Evolutionary conservation across 2,888 invertebrate species (phyloP), one percentile per base, ranked within the genome.

Genomic region (Phortica okadai): DNA sequence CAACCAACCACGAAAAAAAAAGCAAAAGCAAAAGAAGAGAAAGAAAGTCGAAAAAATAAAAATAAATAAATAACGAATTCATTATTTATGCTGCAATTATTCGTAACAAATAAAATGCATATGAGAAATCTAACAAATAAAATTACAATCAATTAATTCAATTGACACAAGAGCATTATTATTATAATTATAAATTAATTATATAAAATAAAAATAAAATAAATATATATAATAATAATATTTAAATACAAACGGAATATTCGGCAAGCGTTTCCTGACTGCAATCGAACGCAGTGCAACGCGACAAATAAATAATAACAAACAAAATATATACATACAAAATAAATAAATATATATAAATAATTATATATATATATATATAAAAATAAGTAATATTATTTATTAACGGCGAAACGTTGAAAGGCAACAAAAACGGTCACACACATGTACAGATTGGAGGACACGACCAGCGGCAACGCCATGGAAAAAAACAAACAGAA

Each of bases 401-500:
- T 45, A 45, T 45, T 45, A 45, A 45, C 45, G n/a, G 45, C 11
- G 21, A 80, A 79, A 76, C 2, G 14, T 4, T 8, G 16, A 81
- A 82, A 76, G 78, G 69, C n/a, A 75, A 74, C 50, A 78, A 72
- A 75, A 78, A 45, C 54, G 21, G 21, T 56, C 84, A 84, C 81
- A 84, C 86, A 84, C 86, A 90, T 90, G 90, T 90, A 90, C 87
- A 90, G 90, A 88, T 83, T 90, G 83, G 90, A 90, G 83, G 90
- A 90, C 83, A 88, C 89, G 77, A 88, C 82, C 76, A 91, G 90
- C 84, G 91, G 90, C 83, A 86, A 88, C 89, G 91, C 90, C 79
- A 90, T 90, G 90, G 90, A 90, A 84, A 90, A 90, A 84, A 91
- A 90, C 82, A 90, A 90, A 84, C 90, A 90, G 84, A 90, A 90